Percentiles rank a stretch among this genome's conserved stretches.
These are phyloP conservation scores for Porphyrio hochstetteri DNA, from an alignment of 2,113 vertebrate species.

Conservation along the genomic window DNA sequence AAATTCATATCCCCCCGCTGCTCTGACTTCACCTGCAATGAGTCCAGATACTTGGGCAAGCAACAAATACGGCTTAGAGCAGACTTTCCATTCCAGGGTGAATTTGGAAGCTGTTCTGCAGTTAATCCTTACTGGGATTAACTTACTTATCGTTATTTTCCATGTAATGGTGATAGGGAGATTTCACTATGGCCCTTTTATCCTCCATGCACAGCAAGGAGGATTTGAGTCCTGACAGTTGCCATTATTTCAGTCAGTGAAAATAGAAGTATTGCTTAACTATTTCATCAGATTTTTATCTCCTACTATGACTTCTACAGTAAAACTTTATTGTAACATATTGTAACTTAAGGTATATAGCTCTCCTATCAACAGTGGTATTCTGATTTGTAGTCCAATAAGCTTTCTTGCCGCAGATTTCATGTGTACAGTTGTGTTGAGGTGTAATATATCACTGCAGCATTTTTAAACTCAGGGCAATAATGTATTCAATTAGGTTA, in stretches of 20 bases:
- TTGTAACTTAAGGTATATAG: constrained; percentile 54
- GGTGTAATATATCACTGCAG: constrained; percentile 71
- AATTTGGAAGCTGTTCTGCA: not conserved
- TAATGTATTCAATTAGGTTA: constrained; percentile 80
- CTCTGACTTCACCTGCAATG: not conserved
- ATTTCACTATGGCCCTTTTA: not conserved
- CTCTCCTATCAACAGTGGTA: constrained; percentile 68
- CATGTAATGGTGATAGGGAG: not conserved
- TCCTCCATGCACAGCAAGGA: not conserved
- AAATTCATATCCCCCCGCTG: not conserved
- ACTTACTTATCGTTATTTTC: not conserved
- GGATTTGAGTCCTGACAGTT: constrained; percentile 20
- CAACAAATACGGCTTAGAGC: not conserved
- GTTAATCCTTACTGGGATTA: not conserved
- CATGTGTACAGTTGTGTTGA: constrained; percentile 60
- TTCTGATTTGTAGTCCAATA: constrained; percentile 77
- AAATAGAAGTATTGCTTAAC: constrained; percentile 41
- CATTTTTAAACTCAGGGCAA: constrained; percentile 77
- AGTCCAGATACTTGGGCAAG: not conserved
- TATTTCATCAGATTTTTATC: constrained; percentile 31
- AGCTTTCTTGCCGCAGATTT: constrained; percentile 64
- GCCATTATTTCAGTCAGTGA: constrained; percentile 45
- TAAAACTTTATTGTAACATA: constrained; percentile 64
- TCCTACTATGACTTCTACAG: constrained; percentile 34
- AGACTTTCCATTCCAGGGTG: not conserved